phyloP scores from a whole-genome alignment of 2,797 vertebrate genomes.

The Alectoris magna region DNA sequence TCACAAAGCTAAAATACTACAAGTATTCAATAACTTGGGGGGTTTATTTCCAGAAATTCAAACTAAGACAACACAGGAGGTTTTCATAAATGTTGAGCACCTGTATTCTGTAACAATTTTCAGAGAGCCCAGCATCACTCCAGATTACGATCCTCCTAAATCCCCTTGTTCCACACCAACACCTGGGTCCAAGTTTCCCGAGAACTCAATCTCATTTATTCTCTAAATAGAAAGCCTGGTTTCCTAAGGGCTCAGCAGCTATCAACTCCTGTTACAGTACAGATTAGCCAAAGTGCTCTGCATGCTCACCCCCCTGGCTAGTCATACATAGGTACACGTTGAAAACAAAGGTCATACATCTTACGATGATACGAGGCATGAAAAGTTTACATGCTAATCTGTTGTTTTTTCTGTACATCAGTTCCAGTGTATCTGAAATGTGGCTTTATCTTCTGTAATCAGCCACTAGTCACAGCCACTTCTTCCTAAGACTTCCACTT shows the following conservation, averaged over 20 bases:
- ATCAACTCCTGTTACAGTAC: background rate
- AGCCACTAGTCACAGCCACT: background rate
- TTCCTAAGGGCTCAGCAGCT: background rate
- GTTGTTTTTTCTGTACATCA: background rate
- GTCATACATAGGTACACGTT: rapidly evolving
- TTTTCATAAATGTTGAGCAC: background rate
- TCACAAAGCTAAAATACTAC: background rate
- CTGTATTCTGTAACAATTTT: background rate
- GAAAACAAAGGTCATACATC: background rate
- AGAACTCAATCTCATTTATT: rapidly evolving
- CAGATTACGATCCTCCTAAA: background rate
- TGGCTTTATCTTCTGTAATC: background rate
- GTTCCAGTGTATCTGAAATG: background rate
- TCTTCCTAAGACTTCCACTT: background rate
- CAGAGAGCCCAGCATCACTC: background rate
- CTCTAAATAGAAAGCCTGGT: background rate
- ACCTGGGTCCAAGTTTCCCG: background rate
- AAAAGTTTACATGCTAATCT: background rate
- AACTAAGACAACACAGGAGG: background rate
- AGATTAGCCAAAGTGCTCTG: background rate
- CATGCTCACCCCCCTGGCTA: background rate
- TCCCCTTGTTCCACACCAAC: background rate
- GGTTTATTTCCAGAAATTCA: background rate
- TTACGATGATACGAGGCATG: background rate
- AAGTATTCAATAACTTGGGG: background rate